These are phyloP conservation scores for Steatornis caripensis DNA, from an alignment of 2,113 vertebrate genomes.

Conservation along the genomic window DNA sequence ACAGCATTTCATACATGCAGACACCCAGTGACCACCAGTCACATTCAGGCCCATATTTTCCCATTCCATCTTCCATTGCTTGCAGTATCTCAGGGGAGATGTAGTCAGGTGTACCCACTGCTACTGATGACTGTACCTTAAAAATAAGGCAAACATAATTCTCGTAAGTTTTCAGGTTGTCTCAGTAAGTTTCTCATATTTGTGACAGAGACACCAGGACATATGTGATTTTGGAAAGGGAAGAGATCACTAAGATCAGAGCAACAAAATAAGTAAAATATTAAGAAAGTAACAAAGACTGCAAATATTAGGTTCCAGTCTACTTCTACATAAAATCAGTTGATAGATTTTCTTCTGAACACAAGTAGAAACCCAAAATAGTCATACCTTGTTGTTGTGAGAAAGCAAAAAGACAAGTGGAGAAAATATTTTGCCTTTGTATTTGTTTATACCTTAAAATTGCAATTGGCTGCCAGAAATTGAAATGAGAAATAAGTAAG, in stretches of 20 bases:
- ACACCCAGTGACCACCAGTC: conserved; percentile 99
- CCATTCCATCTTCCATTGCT: conserved; percentile 98
- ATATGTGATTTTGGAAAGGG: not conserved
- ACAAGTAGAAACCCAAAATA: not conserved
- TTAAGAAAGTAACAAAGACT: not conserved
- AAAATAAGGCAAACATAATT: not conserved
- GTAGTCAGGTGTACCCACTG: conserved; percentile 96
- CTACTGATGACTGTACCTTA: conserved; percentile 95
- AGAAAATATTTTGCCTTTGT: not conserved
- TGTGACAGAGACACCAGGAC: not conserved
- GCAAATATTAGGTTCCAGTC: not conserved
- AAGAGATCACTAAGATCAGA: not conserved
- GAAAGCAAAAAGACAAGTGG: not conserved
- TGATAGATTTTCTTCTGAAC: not conserved
- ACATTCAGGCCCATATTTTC: conserved; percentile 92
- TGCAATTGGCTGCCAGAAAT: not conserved
- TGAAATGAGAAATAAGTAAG: not conserved
- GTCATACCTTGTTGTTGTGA: not conserved
- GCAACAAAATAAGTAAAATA: not conserved
- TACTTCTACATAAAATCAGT: not conserved
- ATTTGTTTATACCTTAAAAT: not conserved
- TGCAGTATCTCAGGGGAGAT: conserved; percentile 98
- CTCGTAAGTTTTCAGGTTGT: accelerated
- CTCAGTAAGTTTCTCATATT: not conserved
- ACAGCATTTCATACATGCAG: conserved; percentile 97